phyloP scores from a whole-genome alignment of 2,113 vertebrate genomes.

The Ahaetulla prasina region DNA sequence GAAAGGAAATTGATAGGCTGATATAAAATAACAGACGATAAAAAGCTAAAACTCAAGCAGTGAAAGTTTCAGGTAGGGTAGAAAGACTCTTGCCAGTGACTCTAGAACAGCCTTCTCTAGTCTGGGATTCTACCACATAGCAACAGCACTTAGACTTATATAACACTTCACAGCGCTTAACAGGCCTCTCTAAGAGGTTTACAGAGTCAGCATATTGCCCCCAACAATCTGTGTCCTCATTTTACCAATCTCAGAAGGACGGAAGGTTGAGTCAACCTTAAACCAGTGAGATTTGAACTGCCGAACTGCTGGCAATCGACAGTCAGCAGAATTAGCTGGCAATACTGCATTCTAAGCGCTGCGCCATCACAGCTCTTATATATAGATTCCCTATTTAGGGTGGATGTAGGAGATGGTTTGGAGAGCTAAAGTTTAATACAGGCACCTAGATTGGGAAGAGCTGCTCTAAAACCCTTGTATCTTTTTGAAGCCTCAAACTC shows the following conservation, averaged over 20 bases:
- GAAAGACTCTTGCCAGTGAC: not conserved
- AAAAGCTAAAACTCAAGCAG: not conserved
- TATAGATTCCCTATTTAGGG: not conserved
- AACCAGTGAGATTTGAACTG: no score
- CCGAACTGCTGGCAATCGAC: no score
- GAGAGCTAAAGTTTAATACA: not conserved
- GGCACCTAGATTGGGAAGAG: not conserved
- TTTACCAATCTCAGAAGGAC: no score
- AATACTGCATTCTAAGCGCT: no score
- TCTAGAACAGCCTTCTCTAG: not conserved
- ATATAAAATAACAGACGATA: not conserved
- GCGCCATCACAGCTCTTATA: no score
- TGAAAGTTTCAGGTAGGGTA: not conserved
- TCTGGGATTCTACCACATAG: not conserved
- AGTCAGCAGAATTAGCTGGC: no score
- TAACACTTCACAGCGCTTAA: no score
- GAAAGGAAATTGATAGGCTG: not conserved
- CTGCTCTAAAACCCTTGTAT: not conserved
- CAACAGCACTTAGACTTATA: no score
- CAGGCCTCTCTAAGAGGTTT: no score
- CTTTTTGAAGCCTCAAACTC: not conserved
- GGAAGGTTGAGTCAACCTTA: no score
- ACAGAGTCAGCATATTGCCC: no score
- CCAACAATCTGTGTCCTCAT: no score
- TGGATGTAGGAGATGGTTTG: not conserved